phyloP scores from a whole-genome alignment of 2,888 invertebrate species.

The Plemyria rubiginata region DNA sequence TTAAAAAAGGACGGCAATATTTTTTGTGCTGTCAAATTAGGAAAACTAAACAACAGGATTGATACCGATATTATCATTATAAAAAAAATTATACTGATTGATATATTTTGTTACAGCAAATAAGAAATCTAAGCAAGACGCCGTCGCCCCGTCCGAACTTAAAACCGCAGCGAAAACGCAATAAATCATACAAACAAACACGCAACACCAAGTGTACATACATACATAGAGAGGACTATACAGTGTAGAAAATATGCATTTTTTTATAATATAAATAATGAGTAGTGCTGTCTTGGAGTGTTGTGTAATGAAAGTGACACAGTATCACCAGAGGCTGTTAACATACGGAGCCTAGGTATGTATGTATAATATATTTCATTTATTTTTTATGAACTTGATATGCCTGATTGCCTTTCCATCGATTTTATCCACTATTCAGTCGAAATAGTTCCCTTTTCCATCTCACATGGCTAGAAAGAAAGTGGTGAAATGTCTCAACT shows the following conservation, averaged over 20 bases:
- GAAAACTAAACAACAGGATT: no score
- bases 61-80: no score
- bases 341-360: slow-evolving; percentile 68
- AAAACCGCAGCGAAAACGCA: slow-evolving; percentile 65
- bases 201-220: slow-evolving; percentile 40
- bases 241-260: slow-evolving; percentile 50
- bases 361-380: slow-evolving; percentile 1
- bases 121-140: slow-evolving; percentile 65
- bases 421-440: no score
- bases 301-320: slow-evolving; percentile 39
- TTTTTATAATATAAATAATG: slow-evolving; percentile 43
- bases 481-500: no score
- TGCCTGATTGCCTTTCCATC: no score
- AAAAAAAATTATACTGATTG: no score
- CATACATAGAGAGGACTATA: slow-evolving; percentile 44
- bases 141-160: slow-evolving; percentile 50
- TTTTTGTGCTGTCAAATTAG: no score
- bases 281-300: slow-evolving; percentile 32
- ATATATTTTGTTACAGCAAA: slow-evolving; percentile 52
- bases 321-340: slow-evolving; percentile 56
- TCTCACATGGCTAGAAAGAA: no score
- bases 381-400: no score
- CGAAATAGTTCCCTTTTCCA: no score
- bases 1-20: no score
- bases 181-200: slow-evolving; percentile 44